A percentile compares a stretch with the other conserved stretches of the same genome.
Conservation (phyloP, 1,140 invertebrate genomes). For the Liolophura sinensis region DNA sequence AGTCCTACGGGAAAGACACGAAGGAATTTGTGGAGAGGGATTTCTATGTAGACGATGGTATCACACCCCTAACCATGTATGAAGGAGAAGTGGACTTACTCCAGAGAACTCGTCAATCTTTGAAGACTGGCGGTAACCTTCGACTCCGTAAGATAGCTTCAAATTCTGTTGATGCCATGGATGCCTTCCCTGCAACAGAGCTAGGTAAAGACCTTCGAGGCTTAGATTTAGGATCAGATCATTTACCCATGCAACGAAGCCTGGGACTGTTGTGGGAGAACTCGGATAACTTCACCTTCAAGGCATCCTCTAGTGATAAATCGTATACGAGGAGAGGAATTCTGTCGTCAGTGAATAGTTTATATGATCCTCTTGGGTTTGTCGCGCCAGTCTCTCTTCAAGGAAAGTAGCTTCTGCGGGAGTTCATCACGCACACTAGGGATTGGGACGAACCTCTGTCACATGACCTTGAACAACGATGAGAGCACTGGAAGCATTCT, state of each 20-base stretch:
- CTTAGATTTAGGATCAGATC: constrained; percentile 12
- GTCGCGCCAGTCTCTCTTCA: constrained; percentile 13
- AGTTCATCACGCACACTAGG: too few relatives aligned
- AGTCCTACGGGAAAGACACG: constrained; percentile 2
- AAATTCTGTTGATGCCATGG: constrained; percentile 12
- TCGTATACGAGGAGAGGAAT: too few relatives aligned
- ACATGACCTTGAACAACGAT: too few relatives aligned
- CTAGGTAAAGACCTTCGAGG: constrained; percentile 11
- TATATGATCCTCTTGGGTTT: constrained; percentile 26
- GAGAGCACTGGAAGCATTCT: too few relatives aligned
- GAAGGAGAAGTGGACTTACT: constrained; percentile 6
- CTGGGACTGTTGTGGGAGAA: constrained; percentile 18
- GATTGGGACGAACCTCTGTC: too few relatives aligned
- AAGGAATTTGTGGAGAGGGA: constrained; percentile 8
- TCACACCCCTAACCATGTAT: constrained; percentile 7
- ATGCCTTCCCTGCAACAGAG: constrained; percentile 13
- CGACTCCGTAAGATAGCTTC: constrained; percentile 22
- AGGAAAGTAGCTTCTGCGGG: constrained; percentile 14
- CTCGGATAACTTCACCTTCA: constrained; percentile 14
- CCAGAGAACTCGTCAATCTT: constrained; percentile 3
- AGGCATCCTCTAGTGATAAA: too few relatives aligned
- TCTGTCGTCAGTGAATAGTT: too few relatives aligned
- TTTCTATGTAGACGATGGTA: constrained; percentile 23
- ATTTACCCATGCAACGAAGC: constrained; percentile 16
- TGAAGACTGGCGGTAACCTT: constrained; percentile 7